Base-by-base conservation (phyloP, 2,888 invertebrate genomes). In the Drosophila kambysellisi region DNA sequence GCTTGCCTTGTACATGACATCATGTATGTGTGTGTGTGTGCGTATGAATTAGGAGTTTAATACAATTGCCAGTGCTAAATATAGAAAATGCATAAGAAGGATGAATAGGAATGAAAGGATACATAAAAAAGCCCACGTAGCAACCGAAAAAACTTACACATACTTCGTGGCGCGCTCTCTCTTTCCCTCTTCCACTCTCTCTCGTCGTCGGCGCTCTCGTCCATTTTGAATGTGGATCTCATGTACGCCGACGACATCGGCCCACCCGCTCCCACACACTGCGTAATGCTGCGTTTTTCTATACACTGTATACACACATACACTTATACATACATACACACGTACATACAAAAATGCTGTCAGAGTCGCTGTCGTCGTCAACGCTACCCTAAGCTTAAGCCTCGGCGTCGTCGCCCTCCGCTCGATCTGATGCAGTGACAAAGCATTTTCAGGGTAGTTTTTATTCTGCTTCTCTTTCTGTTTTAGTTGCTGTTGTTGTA, bases 121-220 rank as follows among this genome's bases (percentile, higher is more conserved):
- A 41, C 41, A 72, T 20, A 29, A 25, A 53, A 68, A 73, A 82
- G 88, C 68, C 78, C 32, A 53, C 71, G 51, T 83, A 61, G 79
- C 79, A 88, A 76, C 75, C 75, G 57, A 50, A 76, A 81, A 70
- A 74, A 73, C 58, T 17, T 58, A 60, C 70, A 79, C 86, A 80
- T 85, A 88, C 88, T 88, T 83, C 75, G 58, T 74, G 83, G 83
- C 83, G 89, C 88, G 17, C 62, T 37, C 35, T 29, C 29, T 39
- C 37, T 54, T 15, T 43, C 41, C 15, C 60, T 25, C 25, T 1
- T 15, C 11, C 54, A 0, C 12, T 29, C 15, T 8, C 37, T 11
- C 52, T 15, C 17, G 37, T 25, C 54, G 54, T 37, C 71, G 17
- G 20, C 41, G 46, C 33, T 64, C 39, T 57, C 43, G 35, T 61